Evolutionary conservation across 2,113 vertebrate species (phyloP), one percentile per base, ranked within the genome.

Genomic region (Colossoma macropomum): DNA sequence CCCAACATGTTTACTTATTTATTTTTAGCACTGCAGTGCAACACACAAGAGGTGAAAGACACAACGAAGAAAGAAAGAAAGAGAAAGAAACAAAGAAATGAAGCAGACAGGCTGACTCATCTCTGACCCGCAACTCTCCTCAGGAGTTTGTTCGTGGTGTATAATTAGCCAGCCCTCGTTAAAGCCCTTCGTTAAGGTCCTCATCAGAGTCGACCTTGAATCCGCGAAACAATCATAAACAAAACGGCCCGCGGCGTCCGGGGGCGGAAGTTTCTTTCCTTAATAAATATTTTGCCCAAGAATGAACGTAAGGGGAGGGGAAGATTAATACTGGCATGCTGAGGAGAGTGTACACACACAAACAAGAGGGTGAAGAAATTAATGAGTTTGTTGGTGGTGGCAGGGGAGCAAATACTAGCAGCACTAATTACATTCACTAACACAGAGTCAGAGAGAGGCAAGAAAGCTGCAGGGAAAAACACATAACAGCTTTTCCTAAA

Each of bases 371-470:
- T 19, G 28, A 11, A 27, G 17, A 34, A 68, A 32, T 68, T 68
- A 68, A 68, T 68, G 65, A 68, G 65, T 34, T 68, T 68, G 52
- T 32, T 34, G 65, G 30, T 34, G 17, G 32, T 68, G 65, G 17
- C 65, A 19, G 30, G 30, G 65, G 16, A 68, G 28, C 17, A 21
- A 17, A 54, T 19, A 54, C 52, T 54, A 54, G 52, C 52, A 54
- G 52, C 52, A 54, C 52, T 68, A 68, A 34, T 68, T 34, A 32
- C 17, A 34, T 68, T 21, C 30, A 34, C 30, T 21, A 34, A 68
- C 30, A 68, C 17, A 68, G 11, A 68, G 25, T 65, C 62, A 17
- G 11, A 30, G 60, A 6, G 25, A 25, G 13, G 11, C 63, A 32
- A 0, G 15, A 66, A 19, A 32, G 63, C 65, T 68, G 30, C 65